Base-by-base conservation (phyloP, 2,888 invertebrate genomes). In the Orgyia antiqua region DNA sequence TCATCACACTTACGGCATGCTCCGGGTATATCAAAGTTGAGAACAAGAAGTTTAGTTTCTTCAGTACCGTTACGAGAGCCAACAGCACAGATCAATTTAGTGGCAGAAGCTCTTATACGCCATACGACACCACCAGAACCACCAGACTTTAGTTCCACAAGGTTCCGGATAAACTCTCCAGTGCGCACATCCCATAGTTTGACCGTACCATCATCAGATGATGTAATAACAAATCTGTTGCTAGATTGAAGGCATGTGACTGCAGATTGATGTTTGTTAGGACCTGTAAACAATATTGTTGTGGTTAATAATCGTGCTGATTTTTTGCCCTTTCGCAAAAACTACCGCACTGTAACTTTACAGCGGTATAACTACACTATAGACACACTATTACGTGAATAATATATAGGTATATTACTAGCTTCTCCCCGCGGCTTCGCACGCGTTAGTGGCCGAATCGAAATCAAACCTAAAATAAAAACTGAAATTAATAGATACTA, bases 51-150 rank as follows among this genome's bases (percentile, higher is more conserved):
- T 78, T 99, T 99, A 5, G 99, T 99, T 82, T 99, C 99, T 84
- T 99, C 99, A 4, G 98, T 99, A 33, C 98, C 98, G 69, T 99
- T 99, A 19, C 99, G 91, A 47, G 98, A 98, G 35, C 99, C 99
- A 10, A 99, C 99, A 2, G 99, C 99, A 80, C 99, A 99, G 28
- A 99, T 97, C 42, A 99, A 89, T 77, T 98, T 97, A 10, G 98
- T 98, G 65, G 97, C 94, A 58, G 95, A 97, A 31, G 98, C 97
- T 10, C 89, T 82, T 45, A 99, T 97, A 27, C 99, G 91, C 99
- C 99, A 99, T 8, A 99, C 99, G 10, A 99, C 99, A 25, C 99
- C 99, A 2, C 99, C 99, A 25, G 96, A 95, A 2, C 98, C 98
- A 12, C 98, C 98, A 47, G 97, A 97, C 39, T 94, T 93, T 43